phyloP scores from a whole-genome alignment of 2,888 invertebrate species.

The Yponomeuta sedellus region DNA sequence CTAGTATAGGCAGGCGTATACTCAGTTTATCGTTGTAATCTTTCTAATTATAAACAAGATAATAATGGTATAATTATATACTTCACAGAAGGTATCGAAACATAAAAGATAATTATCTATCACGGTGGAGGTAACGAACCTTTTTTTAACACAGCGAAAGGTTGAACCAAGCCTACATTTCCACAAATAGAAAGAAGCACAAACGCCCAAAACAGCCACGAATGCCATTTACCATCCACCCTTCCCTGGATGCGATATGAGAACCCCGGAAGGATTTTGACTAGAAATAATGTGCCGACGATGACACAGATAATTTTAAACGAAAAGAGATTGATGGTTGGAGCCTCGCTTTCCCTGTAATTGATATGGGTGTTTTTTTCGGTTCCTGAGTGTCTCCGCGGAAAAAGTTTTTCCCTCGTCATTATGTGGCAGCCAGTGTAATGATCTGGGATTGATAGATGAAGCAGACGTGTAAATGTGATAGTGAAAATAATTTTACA shows the following conservation, averaged over 20 bases:
- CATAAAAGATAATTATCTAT: neutral
- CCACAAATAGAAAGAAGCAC: neutral
- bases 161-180: neutral
- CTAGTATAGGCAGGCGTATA: no score
- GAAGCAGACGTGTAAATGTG: neutral
- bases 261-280: constrained; percentile 32
- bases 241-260: neutral
- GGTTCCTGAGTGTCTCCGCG: constrained; percentile 28
- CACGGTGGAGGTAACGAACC: neutral
- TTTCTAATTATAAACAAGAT: no score
- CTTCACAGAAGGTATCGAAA: no score
- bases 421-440: neutral
- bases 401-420: constrained; percentile 1
- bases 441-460: neutral
- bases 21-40: no score
- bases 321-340: constrained; percentile 44
- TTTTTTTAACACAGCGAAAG: neutral
- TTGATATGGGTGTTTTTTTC: constrained; percentile 48
- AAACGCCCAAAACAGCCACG: neutral
- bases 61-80: no score
- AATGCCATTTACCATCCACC: neutral
- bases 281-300: constrained; percentile 46
- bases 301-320: constrained; percentile 32
- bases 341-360: constrained; percentile 27
- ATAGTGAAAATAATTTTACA: no score